Conservation (phyloP, 1,140 invertebrate genomes). For the Leptinotarsa defecta region DNA sequence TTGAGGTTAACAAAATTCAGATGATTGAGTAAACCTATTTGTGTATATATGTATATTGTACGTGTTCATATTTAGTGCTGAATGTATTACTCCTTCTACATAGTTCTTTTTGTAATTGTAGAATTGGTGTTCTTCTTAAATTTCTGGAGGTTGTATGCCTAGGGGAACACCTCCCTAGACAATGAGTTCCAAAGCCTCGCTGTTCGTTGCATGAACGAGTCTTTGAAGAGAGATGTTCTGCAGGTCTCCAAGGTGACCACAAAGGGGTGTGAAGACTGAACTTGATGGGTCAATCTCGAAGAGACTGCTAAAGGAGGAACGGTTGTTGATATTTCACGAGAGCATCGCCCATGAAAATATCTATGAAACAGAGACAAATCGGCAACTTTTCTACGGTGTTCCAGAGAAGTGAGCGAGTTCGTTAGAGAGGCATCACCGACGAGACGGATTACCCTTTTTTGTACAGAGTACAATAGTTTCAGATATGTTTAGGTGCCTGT, state of each 20-base stretch:
- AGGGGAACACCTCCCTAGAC: neutral
- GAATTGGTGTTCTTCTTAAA: neutral
- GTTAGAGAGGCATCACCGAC: neutral
- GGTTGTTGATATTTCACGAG: conserved; percentile 1
- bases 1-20: too few relatives aligned
- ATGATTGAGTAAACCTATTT: too few relatives aligned
- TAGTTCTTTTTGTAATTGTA: too few relatives aligned
- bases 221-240: conserved; percentile 2
- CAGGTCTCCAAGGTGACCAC: neutral
- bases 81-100: too few relatives aligned
- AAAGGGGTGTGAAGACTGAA: neutral
- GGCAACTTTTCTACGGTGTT: conserved; percentile 4
- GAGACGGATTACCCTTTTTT: neutral
- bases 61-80: too few relatives aligned
- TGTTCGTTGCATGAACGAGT: neutral
- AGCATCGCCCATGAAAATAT: conserved; percentile 2
- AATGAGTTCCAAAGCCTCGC: conserved; percentile 5
- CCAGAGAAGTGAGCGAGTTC: neutral
- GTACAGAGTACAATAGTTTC: neutral
- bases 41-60: too few relatives aligned
- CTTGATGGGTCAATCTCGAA: neutral
- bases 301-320: neutral
- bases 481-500: neutral
- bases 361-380: conserved; percentile 1
- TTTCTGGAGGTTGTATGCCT: conserved; percentile 5